Base-by-base conservation (phyloP, 2,113 vertebrate genomes). In the Saccopteryx leptura region DNA sequence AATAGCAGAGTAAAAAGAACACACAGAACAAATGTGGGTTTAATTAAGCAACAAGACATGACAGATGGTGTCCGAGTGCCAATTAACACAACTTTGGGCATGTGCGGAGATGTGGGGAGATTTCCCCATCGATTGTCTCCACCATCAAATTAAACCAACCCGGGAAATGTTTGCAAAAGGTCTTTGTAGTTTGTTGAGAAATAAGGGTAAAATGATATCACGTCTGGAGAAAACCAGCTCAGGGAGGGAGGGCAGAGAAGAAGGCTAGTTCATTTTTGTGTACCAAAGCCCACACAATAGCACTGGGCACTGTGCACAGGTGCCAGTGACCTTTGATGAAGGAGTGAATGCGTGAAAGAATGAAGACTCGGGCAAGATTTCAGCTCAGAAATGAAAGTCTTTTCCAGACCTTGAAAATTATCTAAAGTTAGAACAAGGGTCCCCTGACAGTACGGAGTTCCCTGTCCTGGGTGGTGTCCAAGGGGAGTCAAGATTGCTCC, bases 31-130 rank as follows among this genome's bases (percentile, higher is more conserved):
- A 97, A 97, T 97, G 95, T 95, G 93, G 95, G 95, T 97, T 97
- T 98, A 98, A 97, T 98, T 98, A 97, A 97, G 96, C 96, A 97
- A 86, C 94, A 95, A 97, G 97, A 97, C 89, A 94, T 94, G 97
- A 97, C 96, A 97, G 97, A 96, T 91, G 26, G 96, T 95, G 87
- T 91, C 94, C 31, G 0, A 56, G 83, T 97, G 94, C 94, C 96
- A 97, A 97, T 97, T 97, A 98, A 95, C 95, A 96, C 93, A 96
- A 96, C 80, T 94, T 79, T 5, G 95, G 95, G 91, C 92, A 91
- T 88, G 83, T 26, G 39, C 60, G 5, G 60, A 96, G 74, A 95
- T 48, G 80, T 9, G 76, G 93, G 65, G 80, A 93, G 91, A 93
- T 52, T 76, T 90, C 97, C 94, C 94, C 90, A 93, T 5, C 24